phyloP scores from a whole-genome alignment of 2,797 vertebrate genomes.

The Bufotes viridis region DNA sequence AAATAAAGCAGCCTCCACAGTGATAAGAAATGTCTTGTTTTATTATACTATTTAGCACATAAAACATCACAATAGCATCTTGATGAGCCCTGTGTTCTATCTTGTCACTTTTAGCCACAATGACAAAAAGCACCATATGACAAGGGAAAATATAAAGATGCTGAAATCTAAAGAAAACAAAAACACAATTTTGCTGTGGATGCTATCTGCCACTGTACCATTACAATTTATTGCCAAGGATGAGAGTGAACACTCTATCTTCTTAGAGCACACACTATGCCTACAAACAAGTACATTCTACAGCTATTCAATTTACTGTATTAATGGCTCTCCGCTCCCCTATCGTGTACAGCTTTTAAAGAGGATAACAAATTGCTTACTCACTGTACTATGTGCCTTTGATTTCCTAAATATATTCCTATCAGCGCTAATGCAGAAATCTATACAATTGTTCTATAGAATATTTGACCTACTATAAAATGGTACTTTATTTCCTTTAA shows the following conservation, averaged over 20 bases:
- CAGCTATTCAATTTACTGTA: conserved; percentile 63
- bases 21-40: conserved; percentile 47
- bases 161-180: conserved; percentile 64
- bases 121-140: conserved; percentile 62
- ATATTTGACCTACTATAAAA: conserved; percentile 62
- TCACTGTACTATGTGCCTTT: conserved; percentile 57
- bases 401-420: conserved; percentile 63
- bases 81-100: conserved; percentile 59
- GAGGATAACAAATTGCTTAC: conserved; percentile 62
- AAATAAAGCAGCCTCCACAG: not conserved
- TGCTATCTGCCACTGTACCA: conserved; percentile 62
- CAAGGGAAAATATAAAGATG: conserved; percentile 63
- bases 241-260: conserved; percentile 63
- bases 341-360: conserved; percentile 59
- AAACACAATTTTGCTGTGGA: conserved; percentile 64
- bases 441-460: conserved; percentile 60
- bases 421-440: conserved; percentile 61
- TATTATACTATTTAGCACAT: conserved; percentile 52
- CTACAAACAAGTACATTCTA: conserved; percentile 57
- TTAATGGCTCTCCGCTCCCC: conserved; percentile 61
- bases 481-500: conserved; percentile 51
- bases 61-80: conserved; percentile 60
- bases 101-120: conserved; percentile 61
- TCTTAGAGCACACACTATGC: conserved; percentile 53
- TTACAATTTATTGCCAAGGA: conserved; percentile 60